Evolutionary conservation across 2,113 vertebrate genomes (phyloP).

Genomic region (human (Homo sapiens)): GRCh38 chr4:131951001-131951500

Average conservation of each 20-base stretch:
- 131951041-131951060: neutral
- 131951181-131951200: neutral
- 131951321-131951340: too few relatives aligned
- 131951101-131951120: neutral
- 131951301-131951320: too few relatives aligned
- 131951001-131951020: neutral
- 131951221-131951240: neutral
- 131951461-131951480: too few relatives aligned
- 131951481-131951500: neutral
- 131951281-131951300: neutral
- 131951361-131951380: accelerated
- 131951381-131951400: neutral
- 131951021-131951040: neutral
- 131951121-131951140: accelerated
- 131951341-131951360: neutral
- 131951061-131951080: neutral
- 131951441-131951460: neutral
- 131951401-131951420: neutral
- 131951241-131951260: neutral
- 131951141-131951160: neutral
- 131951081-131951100: neutral
- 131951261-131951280: neutral
- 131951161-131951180: neutral
- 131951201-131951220: accelerated
- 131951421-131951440: neutral